Evolutionary conservation across 1,140 invertebrate species (phyloP).

Genomic region (Drosophila chauvacae): DNA sequence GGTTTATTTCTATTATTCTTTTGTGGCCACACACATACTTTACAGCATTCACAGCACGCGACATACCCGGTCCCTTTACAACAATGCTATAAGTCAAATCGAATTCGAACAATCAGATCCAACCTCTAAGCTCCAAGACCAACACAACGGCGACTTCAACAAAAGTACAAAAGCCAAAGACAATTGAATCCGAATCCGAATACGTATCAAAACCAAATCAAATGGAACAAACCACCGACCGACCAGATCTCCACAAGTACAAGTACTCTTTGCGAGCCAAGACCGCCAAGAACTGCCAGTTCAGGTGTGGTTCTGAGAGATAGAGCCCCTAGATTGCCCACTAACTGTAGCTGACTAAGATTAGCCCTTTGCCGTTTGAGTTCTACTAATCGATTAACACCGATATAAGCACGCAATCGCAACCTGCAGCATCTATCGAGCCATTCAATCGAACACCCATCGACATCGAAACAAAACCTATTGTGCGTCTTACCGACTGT

Average conservation of each 20-base stretch:
- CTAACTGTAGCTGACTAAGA: conserved; percentile 41
- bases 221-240: conserved; percentile 47
- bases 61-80: conserved; percentile 82
- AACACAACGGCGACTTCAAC: conserved; percentile 64
- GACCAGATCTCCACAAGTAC: conserved; percentile 52
- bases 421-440: conserved; percentile 19
- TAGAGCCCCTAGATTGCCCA: conserved; percentile 24
- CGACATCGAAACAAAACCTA: neutral
- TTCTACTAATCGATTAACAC: conserved; percentile 48
- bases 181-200: conserved; percentile 40
- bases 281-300: conserved; percentile 7
- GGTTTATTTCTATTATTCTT: conserved; percentile 53
- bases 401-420: conserved; percentile 23
- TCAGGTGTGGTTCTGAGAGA: conserved; percentile 17
- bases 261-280: conserved; percentile 7
- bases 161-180: conserved; percentile 71
- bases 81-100: conserved; percentile 74
- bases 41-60: conserved; percentile 81
- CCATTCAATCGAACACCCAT: conserved; percentile 21
- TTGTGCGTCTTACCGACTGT: conserved; percentile 34
- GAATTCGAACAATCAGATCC: conserved; percentile 43
- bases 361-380: conserved; percentile 49
- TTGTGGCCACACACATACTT: conserved; percentile 74
- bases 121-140: conserved; percentile 65
- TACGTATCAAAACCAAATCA: conserved; percentile 39